Evolutionary conservation across 1,140 invertebrate species (phyloP).

Genomic region (Penaeus japonicus): DNA sequence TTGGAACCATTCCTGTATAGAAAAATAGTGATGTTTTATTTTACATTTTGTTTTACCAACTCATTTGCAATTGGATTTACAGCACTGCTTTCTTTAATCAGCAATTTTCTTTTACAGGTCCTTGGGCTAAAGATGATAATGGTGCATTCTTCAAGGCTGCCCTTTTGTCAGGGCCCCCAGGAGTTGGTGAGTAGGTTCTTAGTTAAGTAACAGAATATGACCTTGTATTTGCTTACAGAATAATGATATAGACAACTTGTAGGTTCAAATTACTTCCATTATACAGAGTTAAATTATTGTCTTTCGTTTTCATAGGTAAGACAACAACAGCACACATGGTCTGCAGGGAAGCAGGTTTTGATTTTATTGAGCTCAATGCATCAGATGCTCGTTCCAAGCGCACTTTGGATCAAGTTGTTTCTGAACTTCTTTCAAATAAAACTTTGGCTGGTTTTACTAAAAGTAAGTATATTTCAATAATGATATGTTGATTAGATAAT

Average conservation of each 20-base stretch:
- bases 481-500: background rate
- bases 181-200: conserved; percentile 74
- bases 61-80: background rate
- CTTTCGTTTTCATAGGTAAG: conserved; percentile 71
- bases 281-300: background rate
- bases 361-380: conserved; percentile 95
- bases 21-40: no score
- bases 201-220: background rate
- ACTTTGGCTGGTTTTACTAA: conserved; percentile 73
- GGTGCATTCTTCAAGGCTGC: conserved; percentile 92
- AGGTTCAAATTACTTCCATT: background rate
- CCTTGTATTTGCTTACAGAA: background rate
- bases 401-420: conserved; percentile 41
- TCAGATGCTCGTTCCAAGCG: conserved; percentile 93
- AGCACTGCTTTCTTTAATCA: background rate
- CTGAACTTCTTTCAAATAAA: conserved; percentile 68
- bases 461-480: conserved; percentile 62
- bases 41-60: no score
- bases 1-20: no score
- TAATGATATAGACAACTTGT: background rate
- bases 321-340: conserved; percentile 87
- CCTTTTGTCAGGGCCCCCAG: conserved; percentile 93
- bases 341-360: conserved; percentile 86
- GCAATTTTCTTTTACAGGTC: conserved; percentile 62
- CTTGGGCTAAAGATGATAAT: conserved; percentile 76